Evolutionary conservation across 2,797 vertebrate genomes (phyloP), one percentile per base, ranked within the genome.

Genomic region (Sternotherus odoratus): DNA sequence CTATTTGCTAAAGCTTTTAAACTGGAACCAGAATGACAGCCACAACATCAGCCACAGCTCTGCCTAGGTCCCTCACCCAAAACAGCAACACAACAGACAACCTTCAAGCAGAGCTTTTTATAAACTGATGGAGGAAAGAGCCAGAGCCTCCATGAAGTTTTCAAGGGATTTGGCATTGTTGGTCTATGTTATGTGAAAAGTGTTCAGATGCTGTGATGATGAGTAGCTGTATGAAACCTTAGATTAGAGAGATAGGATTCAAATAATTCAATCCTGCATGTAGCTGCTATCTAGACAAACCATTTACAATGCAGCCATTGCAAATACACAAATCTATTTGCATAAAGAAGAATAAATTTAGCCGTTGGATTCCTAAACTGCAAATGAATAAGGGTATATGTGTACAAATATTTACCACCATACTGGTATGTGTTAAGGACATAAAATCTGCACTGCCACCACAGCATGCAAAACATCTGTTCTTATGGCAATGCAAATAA

Each of bases 361-460:
- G 83, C 60, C 39, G 82, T 94, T 83, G 49, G 26, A 87, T 94
- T 94, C 77, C 72, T 95, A 77, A 91, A 86, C 63, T 92, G 83
- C 53, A 46, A 60, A 90, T 17, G 69, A 91, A 93, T 53, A 90
- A 28, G 8, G 28, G 23, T 43, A 79, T 79, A 83, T 63, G n/a
- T 92, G 60, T 83, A 84, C 79, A 95, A 95, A 94, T 96, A 96
- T 97, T 96, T 97, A 87, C 5, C 5, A 60, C 81, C 1, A 6
- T 75, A 81, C 54, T 82, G 33, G 36, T 91, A 84, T 16, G 85
- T 90, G 81, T 92, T 92, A 96, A 82, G 75, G 87, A 95, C 33
- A 86, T 81, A 91, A 94, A 95, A 94, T 89, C 87, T 92, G 82
- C 77, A 81, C 82, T 87, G 89, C 23, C 74, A 88, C 81, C 77